Percentiles rank a stretch among this genome's conserved stretches.
Evolutionary conservation across 2,888 invertebrate species (phyloP).

Genomic region (Cephonodes hylas): DNA sequence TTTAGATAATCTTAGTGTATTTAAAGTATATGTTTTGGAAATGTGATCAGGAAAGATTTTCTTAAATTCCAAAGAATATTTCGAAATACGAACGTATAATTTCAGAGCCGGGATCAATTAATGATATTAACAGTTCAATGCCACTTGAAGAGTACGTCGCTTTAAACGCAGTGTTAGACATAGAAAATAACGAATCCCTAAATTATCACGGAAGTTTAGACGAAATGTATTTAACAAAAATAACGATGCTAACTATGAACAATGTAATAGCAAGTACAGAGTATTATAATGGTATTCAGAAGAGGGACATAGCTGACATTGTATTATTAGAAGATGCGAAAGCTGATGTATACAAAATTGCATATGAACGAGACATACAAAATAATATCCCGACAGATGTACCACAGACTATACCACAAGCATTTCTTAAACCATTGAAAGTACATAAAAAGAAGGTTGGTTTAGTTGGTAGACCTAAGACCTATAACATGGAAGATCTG

Average conservation of each 20-base stretch:
- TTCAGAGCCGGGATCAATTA: conserved; percentile 49
- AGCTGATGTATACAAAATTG: conserved; percentile 14
- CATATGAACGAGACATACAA: background rate
- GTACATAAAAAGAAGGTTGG: conserved; percentile 33
- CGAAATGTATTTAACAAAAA: conserved; percentile 57
- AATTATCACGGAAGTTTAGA: conserved; percentile 54
- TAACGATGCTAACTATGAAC: conserved; percentile 55
- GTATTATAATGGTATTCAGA: conserved; percentile 41
- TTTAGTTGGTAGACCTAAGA: conserved; percentile 58
- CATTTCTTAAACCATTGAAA: conserved; percentile 10
- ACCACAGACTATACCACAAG: background rate
- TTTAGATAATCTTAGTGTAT: too few relatives aligned
- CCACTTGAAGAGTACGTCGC: conserved; percentile 54
- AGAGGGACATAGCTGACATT: conserved; percentile 42
- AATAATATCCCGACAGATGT: background rate
- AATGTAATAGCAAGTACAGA: conserved; percentile 30
- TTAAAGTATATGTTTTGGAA: too few relatives aligned
- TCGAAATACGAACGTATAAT: conserved; percentile 23
- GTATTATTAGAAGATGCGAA: conserved; percentile 20
- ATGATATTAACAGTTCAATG: conserved; percentile 42
- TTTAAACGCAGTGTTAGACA: conserved; percentile 53
- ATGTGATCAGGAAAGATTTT: background rate
- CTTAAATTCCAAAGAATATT: background rate
- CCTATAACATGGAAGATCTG: conserved; percentile 59
- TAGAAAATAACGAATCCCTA: conserved; percentile 51